A percentile compares a stretch with the other conserved stretches of the same genome.
These are phyloP conservation scores for Phrynocephalus forsythii DNA, from an alignment of 2,797 vertebrate genomes.

Conservation along the genomic window DNA sequence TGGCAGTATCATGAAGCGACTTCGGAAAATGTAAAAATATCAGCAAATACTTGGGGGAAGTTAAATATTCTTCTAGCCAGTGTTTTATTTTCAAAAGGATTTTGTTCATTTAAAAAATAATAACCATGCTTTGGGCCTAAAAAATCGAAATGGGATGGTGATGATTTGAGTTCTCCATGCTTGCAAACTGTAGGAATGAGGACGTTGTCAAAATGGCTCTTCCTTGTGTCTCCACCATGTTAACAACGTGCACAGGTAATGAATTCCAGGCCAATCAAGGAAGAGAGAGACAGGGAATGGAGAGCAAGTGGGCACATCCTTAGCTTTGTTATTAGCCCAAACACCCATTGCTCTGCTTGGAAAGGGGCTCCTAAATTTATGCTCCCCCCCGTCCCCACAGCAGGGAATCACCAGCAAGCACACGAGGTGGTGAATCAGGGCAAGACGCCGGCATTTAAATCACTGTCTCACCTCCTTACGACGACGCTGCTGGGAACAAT, in stretches of 20 bases:
- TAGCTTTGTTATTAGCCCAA: not conserved
- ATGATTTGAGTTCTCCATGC: too few species aligned
- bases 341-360: not conserved
- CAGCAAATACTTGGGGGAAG: too few species aligned
- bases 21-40: too few species aligned
- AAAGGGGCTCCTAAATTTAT: not conserved
- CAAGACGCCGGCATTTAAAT: conserved; percentile 36
- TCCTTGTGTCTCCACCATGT: not conserved
- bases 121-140: too few species aligned
- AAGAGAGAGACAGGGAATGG: not conserved
- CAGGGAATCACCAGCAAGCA: not conserved
- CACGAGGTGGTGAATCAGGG: conserved; percentile 1
- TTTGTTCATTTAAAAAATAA: too few species aligned
- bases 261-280: not conserved
- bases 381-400: not conserved
- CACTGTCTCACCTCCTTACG: conserved; percentile 27
- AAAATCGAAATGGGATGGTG: too few species aligned
- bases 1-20: too few species aligned
- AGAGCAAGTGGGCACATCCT: not conserved
- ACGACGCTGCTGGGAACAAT: conserved; percentile 18
- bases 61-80: too few species aligned
- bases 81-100: too few species aligned
- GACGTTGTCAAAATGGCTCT: not conserved
- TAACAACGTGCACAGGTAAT: not conserved
- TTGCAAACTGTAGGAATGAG: not conserved